These are phyloP conservation scores for Tapirus indicus DNA, from an alignment of 2,797 vertebrate genomes.

Conservation along the genomic window DNA sequence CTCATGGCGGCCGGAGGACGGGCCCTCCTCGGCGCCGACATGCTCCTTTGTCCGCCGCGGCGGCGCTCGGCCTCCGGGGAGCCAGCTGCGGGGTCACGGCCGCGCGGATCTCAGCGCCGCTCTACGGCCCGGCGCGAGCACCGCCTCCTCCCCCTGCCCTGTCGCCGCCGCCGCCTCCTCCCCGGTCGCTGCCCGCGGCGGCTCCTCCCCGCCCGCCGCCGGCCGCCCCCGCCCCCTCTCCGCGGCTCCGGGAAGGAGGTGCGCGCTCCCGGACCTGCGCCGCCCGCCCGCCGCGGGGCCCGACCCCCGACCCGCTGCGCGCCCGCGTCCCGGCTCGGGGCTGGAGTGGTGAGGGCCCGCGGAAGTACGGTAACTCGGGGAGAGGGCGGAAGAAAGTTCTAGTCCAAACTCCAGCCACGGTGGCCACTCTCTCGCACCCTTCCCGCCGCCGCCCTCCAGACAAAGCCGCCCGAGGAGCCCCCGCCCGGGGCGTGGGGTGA, in stretches of 20 bases:
- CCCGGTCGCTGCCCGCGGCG: not conserved
- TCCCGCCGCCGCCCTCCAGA: not conserved
- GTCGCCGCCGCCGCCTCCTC: not conserved
- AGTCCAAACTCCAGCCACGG: not conserved
- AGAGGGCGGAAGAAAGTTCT: slow-evolving; percentile 47
- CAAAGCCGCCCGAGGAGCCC: slow-evolving; percentile 51
- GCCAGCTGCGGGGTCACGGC: slow-evolving; percentile 66
- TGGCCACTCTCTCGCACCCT: not conserved
- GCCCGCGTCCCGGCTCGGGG: rapidly evolving
- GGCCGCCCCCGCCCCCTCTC: not conserved
- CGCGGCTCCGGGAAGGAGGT: not conserved
- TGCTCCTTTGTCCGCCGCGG: slow-evolving; percentile 78
- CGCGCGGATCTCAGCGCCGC: slow-evolving; percentile 9
- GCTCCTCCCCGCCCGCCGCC: slow-evolving; percentile 21
- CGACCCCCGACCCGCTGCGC: not conserved
- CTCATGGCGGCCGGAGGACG: slow-evolving; percentile 45
- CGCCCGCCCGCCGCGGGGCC: not conserved
- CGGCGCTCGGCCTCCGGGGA: slow-evolving; percentile 25
- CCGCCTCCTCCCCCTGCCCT: not conserved
- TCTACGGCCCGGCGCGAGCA: not conserved
- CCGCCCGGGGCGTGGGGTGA: rapidly evolving
- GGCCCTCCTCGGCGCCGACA: slow-evolving; percentile 47
- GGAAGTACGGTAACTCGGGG: rapidly evolving
- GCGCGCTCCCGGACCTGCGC: not conserved
- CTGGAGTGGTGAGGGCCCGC: rapidly evolving